A percentile compares a stretch with the other conserved stretches of the same genome.
These are phyloP conservation scores for Trypoxylus dichotomus DNA, from an alignment of 1,140 invertebrate genomes.

Conservation along the genomic window DNA sequence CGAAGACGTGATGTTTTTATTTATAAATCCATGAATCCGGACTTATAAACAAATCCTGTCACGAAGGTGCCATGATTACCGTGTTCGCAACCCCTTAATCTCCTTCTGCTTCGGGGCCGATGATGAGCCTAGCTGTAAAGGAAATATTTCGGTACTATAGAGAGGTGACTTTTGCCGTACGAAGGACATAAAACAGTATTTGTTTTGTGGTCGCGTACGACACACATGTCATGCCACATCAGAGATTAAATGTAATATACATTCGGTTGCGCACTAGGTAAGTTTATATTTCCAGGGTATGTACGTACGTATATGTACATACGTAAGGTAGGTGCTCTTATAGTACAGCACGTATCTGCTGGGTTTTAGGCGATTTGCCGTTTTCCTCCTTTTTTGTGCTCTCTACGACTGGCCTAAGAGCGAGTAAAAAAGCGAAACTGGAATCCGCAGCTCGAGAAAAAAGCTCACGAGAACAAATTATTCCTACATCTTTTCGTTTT, in stretches of 20 bases:
- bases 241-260: constrained; percentile 26
- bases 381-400: background rate
- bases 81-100: constrained; percentile 5
- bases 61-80: constrained; percentile 1
- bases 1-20: constrained; percentile 10
- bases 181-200: constrained; percentile 16
- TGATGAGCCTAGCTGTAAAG: constrained; percentile 19
- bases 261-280: constrained; percentile 3
- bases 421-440: background rate
- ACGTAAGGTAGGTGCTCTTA: background rate
- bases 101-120: background rate
- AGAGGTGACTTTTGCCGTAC: constrained; percentile 4
- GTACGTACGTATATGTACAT: too few relatives aligned
- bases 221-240: constrained; percentile 20
- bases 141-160: constrained; percentile 23
- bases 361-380: constrained; percentile 7
- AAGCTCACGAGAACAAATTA: constrained; percentile 20
- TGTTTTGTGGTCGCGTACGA: constrained; percentile 17
- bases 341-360: background rate
- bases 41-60: constrained; percentile 21
- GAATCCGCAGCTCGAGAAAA: background rate
- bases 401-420: background rate
- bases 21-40: constrained; percentile 13
- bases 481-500: constrained; percentile 17
- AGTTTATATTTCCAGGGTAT: constrained; percentile 7